A percentile compares a stretch with the other conserved stretches of the same genome.
Conservation (phyloP, 2,797 vertebrate species). For the Lepus townsendii region DNA sequence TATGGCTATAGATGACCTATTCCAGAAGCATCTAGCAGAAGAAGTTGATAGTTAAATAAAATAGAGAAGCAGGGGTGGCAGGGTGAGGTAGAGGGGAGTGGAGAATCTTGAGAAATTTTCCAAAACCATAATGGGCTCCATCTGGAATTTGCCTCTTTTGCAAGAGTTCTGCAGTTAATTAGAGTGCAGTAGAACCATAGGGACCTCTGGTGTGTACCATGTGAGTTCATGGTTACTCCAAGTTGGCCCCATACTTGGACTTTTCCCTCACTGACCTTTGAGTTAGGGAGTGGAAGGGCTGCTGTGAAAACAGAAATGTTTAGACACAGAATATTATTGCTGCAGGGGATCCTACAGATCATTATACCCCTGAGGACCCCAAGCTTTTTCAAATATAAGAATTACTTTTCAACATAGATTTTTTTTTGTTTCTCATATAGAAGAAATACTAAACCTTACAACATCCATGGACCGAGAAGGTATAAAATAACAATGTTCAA, state of each 20-base stretch:
- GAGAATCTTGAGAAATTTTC: constrained; percentile 54
- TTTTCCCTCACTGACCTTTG: background rate
- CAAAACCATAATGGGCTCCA: background rate
- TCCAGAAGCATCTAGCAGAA: constrained; percentile 38
- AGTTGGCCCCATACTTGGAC: background rate
- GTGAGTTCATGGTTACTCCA: background rate
- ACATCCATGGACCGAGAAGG: background rate
- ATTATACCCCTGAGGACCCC: background rate
- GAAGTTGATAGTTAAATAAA: constrained; percentile 61
- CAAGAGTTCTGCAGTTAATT: background rate
- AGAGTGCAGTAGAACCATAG: background rate
- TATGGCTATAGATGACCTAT: background rate
- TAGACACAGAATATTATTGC: constrained; percentile 15
- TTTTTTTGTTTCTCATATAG: background rate
- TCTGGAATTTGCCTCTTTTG: constrained; percentile 33
- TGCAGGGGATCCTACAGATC: background rate
- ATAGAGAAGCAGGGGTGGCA: background rate
- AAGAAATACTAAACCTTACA: background rate
- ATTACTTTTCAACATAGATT: background rate
- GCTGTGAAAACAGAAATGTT: constrained; percentile 25
- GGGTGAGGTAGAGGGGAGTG: background rate
- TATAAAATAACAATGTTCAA: background rate
- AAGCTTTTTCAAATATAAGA: background rate
- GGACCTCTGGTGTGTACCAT: background rate
- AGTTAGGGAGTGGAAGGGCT: background rate